Evolutionary conservation across 2,797 vertebrate species (phyloP).

Genomic region (Spatula versicolor): DNA sequence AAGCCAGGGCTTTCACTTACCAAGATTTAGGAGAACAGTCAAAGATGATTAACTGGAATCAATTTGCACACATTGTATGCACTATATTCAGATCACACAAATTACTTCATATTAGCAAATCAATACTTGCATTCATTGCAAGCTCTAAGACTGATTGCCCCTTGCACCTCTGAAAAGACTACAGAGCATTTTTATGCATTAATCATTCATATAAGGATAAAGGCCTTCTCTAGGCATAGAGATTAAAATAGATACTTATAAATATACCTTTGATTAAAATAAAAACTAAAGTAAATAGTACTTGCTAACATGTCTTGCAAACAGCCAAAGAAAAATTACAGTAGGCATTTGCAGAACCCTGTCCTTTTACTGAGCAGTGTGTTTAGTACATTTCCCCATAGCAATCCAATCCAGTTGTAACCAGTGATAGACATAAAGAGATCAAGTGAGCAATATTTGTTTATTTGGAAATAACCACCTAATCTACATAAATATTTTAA

Average conservation of each 20-base stretch:
- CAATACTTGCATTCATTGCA: slow-evolving; percentile 12
- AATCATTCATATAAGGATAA: slow-evolving; percentile 13
- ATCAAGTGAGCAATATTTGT: not conserved
- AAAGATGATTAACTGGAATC: slow-evolving; percentile 38
- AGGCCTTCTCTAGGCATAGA: not conserved
- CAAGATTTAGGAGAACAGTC: slow-evolving; percentile 13
- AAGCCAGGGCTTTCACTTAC: not conserved
- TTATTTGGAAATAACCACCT: not conserved
- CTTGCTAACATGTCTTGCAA: not conserved
- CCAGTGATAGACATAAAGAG: not conserved
- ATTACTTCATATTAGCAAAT: slow-evolving; percentile 57
- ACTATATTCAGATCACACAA: slow-evolving; percentile 46
- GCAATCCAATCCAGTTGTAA: not conserved
- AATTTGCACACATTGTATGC: slow-evolving; percentile 37
- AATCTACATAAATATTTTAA: not conserved
- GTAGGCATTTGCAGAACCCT: not conserved
- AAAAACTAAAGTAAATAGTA: not conserved
- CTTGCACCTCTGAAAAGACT: slow-evolving; percentile 5
- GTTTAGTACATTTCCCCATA: not conserved
- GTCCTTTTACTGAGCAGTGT: not conserved
- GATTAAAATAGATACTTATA: not conserved
- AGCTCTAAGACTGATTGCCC: slow-evolving; percentile 19
- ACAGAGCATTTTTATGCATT: not conserved
- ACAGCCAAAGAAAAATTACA: not conserved
- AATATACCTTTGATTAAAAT: slow-evolving; percentile 1